phyloP scores from a whole-genome alignment of 2,888 invertebrate genomes.

The Parascotia fuliginaria region DNA sequence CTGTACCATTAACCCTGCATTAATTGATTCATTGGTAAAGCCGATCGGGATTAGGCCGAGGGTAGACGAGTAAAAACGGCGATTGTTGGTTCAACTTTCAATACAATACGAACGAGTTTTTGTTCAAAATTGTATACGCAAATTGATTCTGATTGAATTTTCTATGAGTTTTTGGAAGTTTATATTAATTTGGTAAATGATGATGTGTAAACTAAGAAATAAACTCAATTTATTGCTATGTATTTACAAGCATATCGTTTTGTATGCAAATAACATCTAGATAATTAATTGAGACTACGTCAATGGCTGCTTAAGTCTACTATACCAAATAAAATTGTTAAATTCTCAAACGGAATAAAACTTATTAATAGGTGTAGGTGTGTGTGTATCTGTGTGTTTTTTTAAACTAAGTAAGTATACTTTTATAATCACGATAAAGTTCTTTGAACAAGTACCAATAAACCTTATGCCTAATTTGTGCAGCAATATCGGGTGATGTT shows the following conservation, averaged over 20 bases:
- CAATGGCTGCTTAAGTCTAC: too few relatives aligned
- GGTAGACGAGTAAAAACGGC: conserved; percentile 22
- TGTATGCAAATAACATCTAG: too few relatives aligned
- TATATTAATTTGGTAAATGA: background rate
- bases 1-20: conserved; percentile 42
- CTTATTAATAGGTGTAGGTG: too few relatives aligned
- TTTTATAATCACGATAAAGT: too few relatives aligned
- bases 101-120: background rate
- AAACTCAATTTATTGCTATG: background rate
- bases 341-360: too few relatives aligned
- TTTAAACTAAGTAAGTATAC: too few relatives aligned
- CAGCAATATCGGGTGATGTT: background rate
- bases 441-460: too few relatives aligned
- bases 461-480: background rate
- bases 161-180: background rate
- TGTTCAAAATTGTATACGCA: background rate
- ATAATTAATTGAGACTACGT: too few relatives aligned
- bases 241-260: background rate
- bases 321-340: too few relatives aligned
- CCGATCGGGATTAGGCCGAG: conserved; percentile 27
- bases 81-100: background rate
- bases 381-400: too few relatives aligned
- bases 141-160: conserved; percentile 2
- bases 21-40: conserved; percentile 40
- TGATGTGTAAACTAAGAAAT: too few relatives aligned